Percentiles rank a stretch among this genome's conserved stretches.
Evolutionary conservation across 2,888 invertebrate species (phyloP).

Genomic region (Macaria liturata): DNA sequence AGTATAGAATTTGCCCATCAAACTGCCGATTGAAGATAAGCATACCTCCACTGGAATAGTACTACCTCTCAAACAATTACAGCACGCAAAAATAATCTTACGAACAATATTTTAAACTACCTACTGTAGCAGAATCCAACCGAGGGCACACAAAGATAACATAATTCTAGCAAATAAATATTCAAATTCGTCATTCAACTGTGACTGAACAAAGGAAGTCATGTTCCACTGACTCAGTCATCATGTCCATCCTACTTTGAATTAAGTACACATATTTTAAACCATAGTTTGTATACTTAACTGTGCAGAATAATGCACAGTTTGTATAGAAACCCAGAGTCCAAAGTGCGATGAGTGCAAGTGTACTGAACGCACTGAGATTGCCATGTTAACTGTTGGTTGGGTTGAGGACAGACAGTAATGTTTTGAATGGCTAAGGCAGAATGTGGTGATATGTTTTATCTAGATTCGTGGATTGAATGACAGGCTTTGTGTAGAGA

Average conservation of each 20-base stretch:
- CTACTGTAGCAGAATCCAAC: not conserved
- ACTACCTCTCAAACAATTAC: too few relatives aligned
- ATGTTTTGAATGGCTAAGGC: too few relatives aligned
- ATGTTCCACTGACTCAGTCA: conserved; percentile 22
- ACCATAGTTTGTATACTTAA: not conserved
- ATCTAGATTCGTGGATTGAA: too few relatives aligned
- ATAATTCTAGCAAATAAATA: not conserved
- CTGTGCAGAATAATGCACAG: not conserved
- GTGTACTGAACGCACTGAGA: conserved; percentile 41
- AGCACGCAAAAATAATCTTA: too few relatives aligned
- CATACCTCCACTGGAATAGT: too few relatives aligned
- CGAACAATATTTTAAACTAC: too few relatives aligned
- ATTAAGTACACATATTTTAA: conserved; percentile 1
- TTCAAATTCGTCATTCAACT: conserved; percentile 15
- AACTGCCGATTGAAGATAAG: too few relatives aligned
- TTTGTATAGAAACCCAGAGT: not conserved
- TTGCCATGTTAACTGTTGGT: conserved; percentile 4
- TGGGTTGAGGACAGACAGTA: too few relatives aligned
- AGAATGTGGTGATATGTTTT: too few relatives aligned
- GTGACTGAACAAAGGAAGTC: conserved; percentile 10
- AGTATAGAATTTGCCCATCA: too few relatives aligned
- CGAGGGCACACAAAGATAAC: conserved; percentile 3
- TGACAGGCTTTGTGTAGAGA: too few relatives aligned
- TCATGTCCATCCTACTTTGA: conserved; percentile 13
- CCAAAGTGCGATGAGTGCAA: conserved; percentile 36